A percentile compares a stretch with the other conserved stretches of the same genome.
phyloP scores from a whole-genome alignment of 2,797 vertebrate species.

The Alauda arvensis region DNA sequence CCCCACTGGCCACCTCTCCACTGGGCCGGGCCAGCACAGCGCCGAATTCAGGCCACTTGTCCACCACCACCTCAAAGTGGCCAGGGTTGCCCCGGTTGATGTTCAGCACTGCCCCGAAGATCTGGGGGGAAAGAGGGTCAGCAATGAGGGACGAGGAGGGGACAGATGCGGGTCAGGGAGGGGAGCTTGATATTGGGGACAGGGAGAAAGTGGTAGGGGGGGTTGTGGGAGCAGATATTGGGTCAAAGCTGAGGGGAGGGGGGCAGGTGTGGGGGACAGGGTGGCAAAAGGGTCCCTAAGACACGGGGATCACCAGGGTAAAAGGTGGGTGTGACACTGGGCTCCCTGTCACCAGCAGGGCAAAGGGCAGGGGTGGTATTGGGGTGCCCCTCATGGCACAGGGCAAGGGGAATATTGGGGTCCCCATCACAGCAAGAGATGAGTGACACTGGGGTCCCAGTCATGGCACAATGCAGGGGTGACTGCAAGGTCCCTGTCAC shows the following conservation, averaged over 20 bases:
- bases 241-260: no score
- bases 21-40: not conserved
- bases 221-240: not conserved
- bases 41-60: not conserved
- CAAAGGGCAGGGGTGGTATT: not conserved
- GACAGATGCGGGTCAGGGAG: not conserved
- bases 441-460: not conserved
- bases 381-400: rapidly evolving
- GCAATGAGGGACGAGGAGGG: not conserved
- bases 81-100: slow-evolving; percentile 18
- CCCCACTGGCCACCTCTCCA: not conserved
- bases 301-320: rapidly evolving
- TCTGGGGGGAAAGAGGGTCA: not conserved
- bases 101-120: slow-evolving; percentile 18
- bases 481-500: not conserved
- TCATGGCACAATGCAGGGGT: not conserved
- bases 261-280: no score
- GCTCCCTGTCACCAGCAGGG: not conserved
- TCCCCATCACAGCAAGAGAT: not conserved
- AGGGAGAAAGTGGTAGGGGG: not conserved
- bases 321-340: not conserved
- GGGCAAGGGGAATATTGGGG: not conserved
- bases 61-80: not conserved
- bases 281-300: not conserved
- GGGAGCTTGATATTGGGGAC: not conserved